A percentile compares a stretch with the other conserved stretches of the same genome.
phyloP scores from a whole-genome alignment of 2,888 invertebrate species.

The Lutraria lutraria region DNA sequence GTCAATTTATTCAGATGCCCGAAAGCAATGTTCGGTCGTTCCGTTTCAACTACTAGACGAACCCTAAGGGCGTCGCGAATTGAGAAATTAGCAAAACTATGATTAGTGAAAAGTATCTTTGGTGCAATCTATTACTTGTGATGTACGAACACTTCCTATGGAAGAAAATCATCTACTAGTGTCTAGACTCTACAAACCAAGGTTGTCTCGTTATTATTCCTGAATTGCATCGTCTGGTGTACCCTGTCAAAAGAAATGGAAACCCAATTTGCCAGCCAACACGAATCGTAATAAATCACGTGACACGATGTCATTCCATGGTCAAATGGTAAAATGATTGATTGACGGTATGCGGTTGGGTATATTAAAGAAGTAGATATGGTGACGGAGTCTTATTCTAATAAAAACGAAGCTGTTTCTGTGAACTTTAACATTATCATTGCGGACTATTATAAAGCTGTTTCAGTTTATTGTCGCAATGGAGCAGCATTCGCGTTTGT shows the following conservation, averaged over 20 bases:
- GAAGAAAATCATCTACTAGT: not conserved
- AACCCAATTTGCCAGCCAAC: not conserved
- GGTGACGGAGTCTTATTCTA: not conserved
- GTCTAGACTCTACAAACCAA: not conserved
- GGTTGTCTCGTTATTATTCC: not conserved
- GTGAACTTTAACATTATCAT: not conserved
- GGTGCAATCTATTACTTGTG: not conserved
- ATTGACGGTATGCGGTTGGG: not conserved
- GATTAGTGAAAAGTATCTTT: not conserved
- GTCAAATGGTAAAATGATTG: not conserved
- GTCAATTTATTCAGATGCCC: not conserved
- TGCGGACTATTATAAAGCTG: not conserved
- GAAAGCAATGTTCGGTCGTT: not conserved
- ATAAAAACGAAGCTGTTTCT: not conserved
- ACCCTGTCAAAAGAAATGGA: constrained; percentile 6
- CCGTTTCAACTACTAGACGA: not conserved
- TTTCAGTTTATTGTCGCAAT: not conserved
- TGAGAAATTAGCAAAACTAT: not conserved
- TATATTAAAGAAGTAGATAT: not conserved
- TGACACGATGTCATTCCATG: not conserved
- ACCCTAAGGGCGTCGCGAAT: not conserved
- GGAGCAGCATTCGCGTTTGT: not conserved
- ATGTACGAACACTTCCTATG: not conserved
- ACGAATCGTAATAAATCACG: not conserved
- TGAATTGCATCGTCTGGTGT: not conserved